These are phyloP conservation scores for Apodemus speciosus DNA, from an alignment of 2,113 vertebrate genomes.

Conservation along the genomic window DNA sequence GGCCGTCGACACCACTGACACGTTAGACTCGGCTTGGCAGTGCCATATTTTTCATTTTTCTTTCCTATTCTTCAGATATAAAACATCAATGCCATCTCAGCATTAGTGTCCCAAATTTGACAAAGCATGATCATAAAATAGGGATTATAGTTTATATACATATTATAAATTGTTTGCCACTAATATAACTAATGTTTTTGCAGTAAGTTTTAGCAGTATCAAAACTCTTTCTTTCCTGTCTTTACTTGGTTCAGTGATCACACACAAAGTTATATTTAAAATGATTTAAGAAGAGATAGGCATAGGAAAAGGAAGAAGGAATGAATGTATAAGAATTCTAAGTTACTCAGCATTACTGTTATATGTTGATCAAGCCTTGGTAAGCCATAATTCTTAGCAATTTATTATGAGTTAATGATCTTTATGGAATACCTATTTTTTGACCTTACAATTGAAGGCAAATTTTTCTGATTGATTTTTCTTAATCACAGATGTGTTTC, in stretches of 20 bases:
- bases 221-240: not conserved
- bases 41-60: not conserved
- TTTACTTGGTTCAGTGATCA: not conserved
- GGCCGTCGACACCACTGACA: not conserved
- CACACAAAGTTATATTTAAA: not conserved
- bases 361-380: not conserved
- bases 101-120: not conserved
- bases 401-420: not conserved
- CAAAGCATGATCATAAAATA: not conserved
- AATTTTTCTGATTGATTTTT: not conserved
- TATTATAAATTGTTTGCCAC: not conserved
- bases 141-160: not conserved
- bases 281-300: not conserved
- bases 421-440: not conserved
- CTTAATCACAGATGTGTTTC: not conserved
- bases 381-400: not conserved
- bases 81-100: not conserved
- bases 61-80: not conserved
- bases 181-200: not conserved
- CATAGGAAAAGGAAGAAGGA: not conserved
- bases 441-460: not conserved
- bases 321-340: not conserved
- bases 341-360: not conserved
- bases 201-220: not conserved
- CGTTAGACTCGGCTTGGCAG: not conserved